These are phyloP conservation scores for Thermophis baileyi DNA, from an alignment of 2,113 vertebrate species.

Conservation along the genomic window DNA sequence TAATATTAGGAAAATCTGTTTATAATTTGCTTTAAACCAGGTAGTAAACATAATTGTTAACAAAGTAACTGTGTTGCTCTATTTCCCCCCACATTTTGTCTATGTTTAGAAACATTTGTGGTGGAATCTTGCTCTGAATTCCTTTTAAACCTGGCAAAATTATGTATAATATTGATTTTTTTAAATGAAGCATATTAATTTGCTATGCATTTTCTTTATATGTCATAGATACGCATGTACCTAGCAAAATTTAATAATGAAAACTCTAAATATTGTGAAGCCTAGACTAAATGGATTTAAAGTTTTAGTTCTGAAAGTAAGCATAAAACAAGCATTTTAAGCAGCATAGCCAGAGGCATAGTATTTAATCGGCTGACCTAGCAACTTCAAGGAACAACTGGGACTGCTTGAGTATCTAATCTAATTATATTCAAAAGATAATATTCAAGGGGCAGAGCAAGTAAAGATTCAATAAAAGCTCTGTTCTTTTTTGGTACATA, in stretches of 20 bases:
- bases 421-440: conserved; percentile 28
- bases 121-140: not conserved
- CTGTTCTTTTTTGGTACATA: not conserved
- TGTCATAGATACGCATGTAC: not conserved
- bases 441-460: conserved; percentile 33
- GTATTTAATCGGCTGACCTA: conserved; percentile 9
- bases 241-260: not conserved
- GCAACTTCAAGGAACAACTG: not conserved
- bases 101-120: not conserved
- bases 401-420: conserved; percentile 17
- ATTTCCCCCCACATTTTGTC: not conserved
- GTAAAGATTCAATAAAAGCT: conserved; percentile 12
- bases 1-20: not conserved
- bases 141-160: not conserved
- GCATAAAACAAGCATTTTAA: conserved; percentile 2
- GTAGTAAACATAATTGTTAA: not conserved
- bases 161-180: not conserved
- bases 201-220: not conserved
- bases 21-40: not conserved
- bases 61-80: not conserved
- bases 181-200: not conserved
- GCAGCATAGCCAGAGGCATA: conserved; percentile 1
- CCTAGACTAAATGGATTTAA: not conserved
- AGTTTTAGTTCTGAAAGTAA: conserved; percentile 6
- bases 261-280: not conserved